phyloP scores from a whole-genome alignment of 1,140 invertebrate species.

The Lepidostoma basale region DNA sequence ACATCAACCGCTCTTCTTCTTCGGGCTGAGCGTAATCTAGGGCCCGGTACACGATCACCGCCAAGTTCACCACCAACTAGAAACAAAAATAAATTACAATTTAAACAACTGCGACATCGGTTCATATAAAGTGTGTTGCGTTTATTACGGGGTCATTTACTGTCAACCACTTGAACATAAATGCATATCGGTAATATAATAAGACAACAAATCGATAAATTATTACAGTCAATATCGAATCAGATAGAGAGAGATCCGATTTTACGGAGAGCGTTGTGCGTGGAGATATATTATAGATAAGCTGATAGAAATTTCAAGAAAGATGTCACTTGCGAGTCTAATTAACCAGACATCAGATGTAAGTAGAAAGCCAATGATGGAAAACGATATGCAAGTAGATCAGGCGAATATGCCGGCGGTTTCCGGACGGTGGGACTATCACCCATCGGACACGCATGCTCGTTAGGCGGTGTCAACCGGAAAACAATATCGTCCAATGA shows the following conservation, averaged over 20 bases:
- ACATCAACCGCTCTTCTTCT: slow-evolving; percentile 84
- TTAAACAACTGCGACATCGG: neutral
- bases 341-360: neutral
- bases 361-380: slow-evolving; percentile 16
- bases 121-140: no score
- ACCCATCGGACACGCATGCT: slow-evolving; percentile 11
- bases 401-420: neutral
- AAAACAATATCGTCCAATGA: slow-evolving; percentile 3
- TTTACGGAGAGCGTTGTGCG: no score
- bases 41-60: slow-evolving; percentile 83
- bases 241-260: no score
- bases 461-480: slow-evolving; percentile 16
- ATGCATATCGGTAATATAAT: no score
- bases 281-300: no score
- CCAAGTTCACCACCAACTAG: slow-evolving; percentile 81
- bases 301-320: neutral
- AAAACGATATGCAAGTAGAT: slow-evolving; percentile 26
- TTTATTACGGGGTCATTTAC: no score
- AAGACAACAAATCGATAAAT: no score
- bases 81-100: slow-evolving; percentile 50
- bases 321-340: neutral
- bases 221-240: no score
- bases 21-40: slow-evolving; percentile 83
- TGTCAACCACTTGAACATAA: no score
- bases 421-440: slow-evolving; percentile 17